Evolutionary conservation across 2,113 vertebrate genomes (phyloP).

Genomic region (Plotosus lineatus): DNA sequence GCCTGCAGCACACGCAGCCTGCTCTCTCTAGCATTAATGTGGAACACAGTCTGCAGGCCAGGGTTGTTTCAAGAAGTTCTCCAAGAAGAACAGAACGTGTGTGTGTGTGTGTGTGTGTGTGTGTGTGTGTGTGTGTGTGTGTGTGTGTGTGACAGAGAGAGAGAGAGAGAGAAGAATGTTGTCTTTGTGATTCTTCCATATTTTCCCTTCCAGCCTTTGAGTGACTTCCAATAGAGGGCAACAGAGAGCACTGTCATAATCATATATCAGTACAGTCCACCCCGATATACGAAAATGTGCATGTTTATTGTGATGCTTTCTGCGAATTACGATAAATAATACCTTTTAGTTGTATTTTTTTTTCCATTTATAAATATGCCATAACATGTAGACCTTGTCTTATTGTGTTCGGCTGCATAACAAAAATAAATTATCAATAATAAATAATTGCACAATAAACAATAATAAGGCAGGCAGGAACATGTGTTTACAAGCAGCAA

Average conservation of each 20-base stretch:
- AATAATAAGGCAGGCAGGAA: neutral
- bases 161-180: neutral
- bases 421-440: too few relatives aligned
- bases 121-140: neutral
- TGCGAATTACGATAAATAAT: neutral
- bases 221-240: constrained; percentile 29
- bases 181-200: constrained; percentile 3
- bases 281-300: neutral
- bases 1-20: constrained; percentile 7
- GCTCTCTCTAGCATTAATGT: constrained; percentile 2
- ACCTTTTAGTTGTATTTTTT: neutral
- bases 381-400: neutral
- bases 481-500: neutral
- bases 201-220: neutral
- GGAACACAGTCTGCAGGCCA: neutral
- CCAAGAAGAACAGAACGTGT: constrained; percentile 10
- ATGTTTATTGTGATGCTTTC: neutral
- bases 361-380: neutral
- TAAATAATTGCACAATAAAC: too few relatives aligned
- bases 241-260: neutral
- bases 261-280: neutral
- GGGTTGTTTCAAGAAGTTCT: neutral
- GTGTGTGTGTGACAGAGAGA: neutral
- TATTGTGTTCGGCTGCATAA: neutral
- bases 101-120: neutral